Evolutionary conservation across 2,113 vertebrate genomes (phyloP).

Genomic region (Paradisaea rubra): DNA sequence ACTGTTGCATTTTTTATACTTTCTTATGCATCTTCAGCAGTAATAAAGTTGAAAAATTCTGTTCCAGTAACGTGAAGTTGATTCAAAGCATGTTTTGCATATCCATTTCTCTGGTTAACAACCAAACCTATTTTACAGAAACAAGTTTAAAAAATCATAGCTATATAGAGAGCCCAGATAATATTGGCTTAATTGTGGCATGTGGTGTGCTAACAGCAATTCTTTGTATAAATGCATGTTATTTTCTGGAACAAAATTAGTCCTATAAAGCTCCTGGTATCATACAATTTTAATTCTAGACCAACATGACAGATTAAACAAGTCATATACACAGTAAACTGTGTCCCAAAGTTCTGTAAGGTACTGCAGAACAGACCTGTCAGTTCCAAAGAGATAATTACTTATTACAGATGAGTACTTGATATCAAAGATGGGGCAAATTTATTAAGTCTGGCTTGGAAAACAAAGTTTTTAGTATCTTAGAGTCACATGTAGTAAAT

Average conservation of each 20-base stretch:
- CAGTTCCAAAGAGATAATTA: not conserved
- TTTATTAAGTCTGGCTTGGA: not conserved
- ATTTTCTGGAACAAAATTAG: not conserved
- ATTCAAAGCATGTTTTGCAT: not conserved
- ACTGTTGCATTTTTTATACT: not conserved
- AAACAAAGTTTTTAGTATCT: not conserved
- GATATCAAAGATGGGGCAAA: not conserved
- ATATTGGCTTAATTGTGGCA: not conserved
- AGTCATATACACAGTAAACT: not conserved
- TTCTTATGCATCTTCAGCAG: not conserved
- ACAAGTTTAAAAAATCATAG: not conserved
- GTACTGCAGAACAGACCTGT: not conserved
- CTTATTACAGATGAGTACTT: not conserved
- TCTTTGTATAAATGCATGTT: not conserved
- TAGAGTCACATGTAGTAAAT: not conserved
- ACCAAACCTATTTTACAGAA: not conserved
- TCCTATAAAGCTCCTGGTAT: not conserved
- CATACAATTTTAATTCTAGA: not conserved
- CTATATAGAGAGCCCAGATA: not conserved
- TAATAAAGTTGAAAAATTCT: not conserved
- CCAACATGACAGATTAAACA: not conserved
- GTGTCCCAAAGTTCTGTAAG: not conserved
- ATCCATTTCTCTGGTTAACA: not conserved
- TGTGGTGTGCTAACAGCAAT: not conserved
- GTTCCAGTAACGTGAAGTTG: not conserved